Percentiles rank a stretch among this genome's conserved stretches.
These are phyloP conservation scores for Coptodon rendalli DNA, from an alignment of 2,113 vertebrate species.

Conservation along the genomic window DNA sequence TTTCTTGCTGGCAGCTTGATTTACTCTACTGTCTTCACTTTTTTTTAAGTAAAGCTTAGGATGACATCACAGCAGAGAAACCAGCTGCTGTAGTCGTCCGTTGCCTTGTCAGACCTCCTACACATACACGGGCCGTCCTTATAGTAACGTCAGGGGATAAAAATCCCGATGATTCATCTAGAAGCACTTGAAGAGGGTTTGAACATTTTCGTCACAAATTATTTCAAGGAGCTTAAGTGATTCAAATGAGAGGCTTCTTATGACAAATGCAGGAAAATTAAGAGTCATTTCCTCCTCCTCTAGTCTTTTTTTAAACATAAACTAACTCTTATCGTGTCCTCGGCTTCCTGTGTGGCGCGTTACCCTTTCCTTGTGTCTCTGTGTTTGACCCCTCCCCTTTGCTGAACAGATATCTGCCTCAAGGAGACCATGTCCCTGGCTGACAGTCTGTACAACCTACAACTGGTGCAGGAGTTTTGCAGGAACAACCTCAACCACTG, in stretches of 20 bases:
- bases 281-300: not conserved
- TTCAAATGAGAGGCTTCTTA: not conserved
- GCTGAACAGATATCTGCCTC: slow-evolving; percentile 88
- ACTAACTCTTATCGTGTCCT: slow-evolving; percentile 42
- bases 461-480: slow-evolving; percentile 93
- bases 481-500: slow-evolving; percentile 90
- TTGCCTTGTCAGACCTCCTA: not conserved
- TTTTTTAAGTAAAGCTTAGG: not conserved
- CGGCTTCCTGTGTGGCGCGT: slow-evolving; percentile 35
- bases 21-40: not conserved
- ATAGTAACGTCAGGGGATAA: not conserved
- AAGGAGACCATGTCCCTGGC: slow-evolving; percentile 97
- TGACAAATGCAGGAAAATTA: not conserved
- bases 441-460: slow-evolving; percentile 96
- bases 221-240: not conserved
- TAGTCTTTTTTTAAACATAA: slow-evolving; percentile 14
- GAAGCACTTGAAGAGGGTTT: not conserved
- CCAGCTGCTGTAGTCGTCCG: not conserved
- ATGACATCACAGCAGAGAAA: not conserved
- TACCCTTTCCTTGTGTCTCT: not conserved
- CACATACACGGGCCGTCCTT: not conserved
- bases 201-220: not conserved
- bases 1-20: not conserved
- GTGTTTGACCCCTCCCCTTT: slow-evolving; percentile 46
- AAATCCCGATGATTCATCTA: slow-evolving; percentile 34